A percentile compares a stretch with the other conserved stretches of the same genome.
Conservation (phyloP, 2,888 invertebrate species). For the Lydus trimaculatus region DNA sequence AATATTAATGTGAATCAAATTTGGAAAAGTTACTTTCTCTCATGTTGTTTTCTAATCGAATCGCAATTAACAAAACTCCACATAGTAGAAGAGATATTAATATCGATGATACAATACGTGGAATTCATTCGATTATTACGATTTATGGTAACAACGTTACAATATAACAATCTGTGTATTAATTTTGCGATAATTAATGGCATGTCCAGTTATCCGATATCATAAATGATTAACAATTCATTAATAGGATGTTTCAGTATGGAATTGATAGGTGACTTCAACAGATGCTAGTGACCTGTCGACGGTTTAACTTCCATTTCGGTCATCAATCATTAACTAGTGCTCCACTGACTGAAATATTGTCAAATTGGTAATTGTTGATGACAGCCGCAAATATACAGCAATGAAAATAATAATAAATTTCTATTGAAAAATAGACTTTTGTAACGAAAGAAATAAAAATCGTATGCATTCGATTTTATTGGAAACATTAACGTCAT, state of each 20-base stretch:
- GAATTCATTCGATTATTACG: not conserved
- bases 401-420: conserved; percentile 33
- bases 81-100: too few species aligned
- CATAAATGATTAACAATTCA: conserved; percentile 35
- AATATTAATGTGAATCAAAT: not conserved
- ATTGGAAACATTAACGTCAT: not conserved
- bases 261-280: conserved; percentile 35
- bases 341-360: not conserved
- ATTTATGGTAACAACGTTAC: not conserved
- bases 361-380: conserved; percentile 38
- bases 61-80: too few species aligned
- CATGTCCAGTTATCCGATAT: conserved; percentile 19
- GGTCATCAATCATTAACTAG: conserved; percentile 36
- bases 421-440: conserved; percentile 11
- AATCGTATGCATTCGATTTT: not conserved
- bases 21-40: not conserved
- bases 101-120: not conserved
- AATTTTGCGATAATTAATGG: conserved; percentile 25
- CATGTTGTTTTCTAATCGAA: too few species aligned
- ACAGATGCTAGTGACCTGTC: conserved; percentile 33
- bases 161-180: too few species aligned
- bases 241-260: conserved; percentile 32
- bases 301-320: conserved; percentile 29
- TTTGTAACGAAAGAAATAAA: not conserved
- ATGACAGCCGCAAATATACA: conserved; percentile 37